Base-by-base conservation (phyloP, 2,797 vertebrate species). In the Sternarchorhynchus goeldii region DNA sequence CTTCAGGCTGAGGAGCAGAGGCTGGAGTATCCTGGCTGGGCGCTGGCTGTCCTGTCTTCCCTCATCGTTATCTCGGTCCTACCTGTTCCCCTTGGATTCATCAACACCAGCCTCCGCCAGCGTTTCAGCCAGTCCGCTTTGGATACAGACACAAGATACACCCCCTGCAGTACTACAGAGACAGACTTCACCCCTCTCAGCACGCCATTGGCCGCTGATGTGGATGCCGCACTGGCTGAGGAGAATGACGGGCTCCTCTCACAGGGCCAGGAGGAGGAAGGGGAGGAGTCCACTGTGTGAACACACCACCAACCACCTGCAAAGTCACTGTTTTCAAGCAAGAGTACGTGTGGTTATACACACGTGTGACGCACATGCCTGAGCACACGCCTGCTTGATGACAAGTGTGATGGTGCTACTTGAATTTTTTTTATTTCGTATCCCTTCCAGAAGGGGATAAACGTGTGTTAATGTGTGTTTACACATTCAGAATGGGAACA, bases 21-120 rank as follows among this genome's bases (percentile, higher is more conserved):
- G n/a, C 86, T 89, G 78, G 62, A 76, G 0, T 95, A 95, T 81
- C 94, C 95, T 0, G 60, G 53, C 10, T 96, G 95, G 95, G 91
- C 88, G 0, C 81, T 94, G 60, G 80, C 85, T 2, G 75, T 93
- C 25, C 25, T 94, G 50, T 57, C 90, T 0, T 1, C 70, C 1
- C 85, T 96, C 32, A 93, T 94, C 50, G 0, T 92, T 7, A 25
- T 93, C 0, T 93, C 94, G 20, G 82, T 92, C 78, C 59, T 94
- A 77, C 95, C 95, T 0, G 88, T 95, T 69, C 95, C 94, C 0
- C 3, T 88, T 0, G 88, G 88, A 68, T 85, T 92, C 16, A 6
- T 93, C 32, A 89, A 90, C 36, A 76, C 86, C 0, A 2, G 88
- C 16, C 36, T 88, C 77, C 64, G 25, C 53, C 84, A 91, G 1